Conservation (phyloP, 2,113 vertebrate genomes). For the Montifringilla adamsi region DNA sequence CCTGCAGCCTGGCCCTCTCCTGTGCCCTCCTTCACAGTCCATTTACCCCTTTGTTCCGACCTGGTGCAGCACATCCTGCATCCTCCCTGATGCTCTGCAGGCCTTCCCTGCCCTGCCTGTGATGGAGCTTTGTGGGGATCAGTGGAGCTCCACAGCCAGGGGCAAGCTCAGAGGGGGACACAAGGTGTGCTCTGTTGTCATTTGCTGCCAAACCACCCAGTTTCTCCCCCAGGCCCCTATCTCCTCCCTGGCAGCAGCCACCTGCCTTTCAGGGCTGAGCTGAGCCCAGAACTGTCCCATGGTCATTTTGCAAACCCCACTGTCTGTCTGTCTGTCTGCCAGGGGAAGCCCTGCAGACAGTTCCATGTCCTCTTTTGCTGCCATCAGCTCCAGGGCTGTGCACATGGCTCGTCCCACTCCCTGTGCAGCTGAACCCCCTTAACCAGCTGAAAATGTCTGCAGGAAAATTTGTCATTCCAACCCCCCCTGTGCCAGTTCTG, state of each 20-base stretch:
- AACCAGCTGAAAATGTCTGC: background rate
- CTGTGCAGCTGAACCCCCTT: background rate
- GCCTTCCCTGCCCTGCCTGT: background rate
- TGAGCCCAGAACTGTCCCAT: background rate
- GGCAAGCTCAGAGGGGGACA: background rate
- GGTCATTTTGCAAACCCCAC: background rate
- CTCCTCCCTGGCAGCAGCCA: background rate
- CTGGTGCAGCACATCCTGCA: background rate
- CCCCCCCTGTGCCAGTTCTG: fast-evolving
- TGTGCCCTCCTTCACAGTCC: background rate
- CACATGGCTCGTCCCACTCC: background rate
- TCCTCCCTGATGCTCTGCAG: background rate
- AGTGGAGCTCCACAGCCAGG: background rate
- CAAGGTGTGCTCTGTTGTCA: background rate
- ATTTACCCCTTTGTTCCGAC: background rate
- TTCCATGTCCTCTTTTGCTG: background rate
- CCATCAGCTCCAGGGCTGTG: background rate
- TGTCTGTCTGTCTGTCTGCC: background rate
- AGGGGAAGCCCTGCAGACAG: background rate
- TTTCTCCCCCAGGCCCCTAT: background rate
- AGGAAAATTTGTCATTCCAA: background rate
- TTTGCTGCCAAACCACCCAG: background rate
- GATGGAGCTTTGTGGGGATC: background rate
- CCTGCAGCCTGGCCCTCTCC: background rate
- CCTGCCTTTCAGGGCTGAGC: background rate